phyloP scores from a whole-genome alignment of 2,888 invertebrate species.

The Leptopterna dolabrata region DNA sequence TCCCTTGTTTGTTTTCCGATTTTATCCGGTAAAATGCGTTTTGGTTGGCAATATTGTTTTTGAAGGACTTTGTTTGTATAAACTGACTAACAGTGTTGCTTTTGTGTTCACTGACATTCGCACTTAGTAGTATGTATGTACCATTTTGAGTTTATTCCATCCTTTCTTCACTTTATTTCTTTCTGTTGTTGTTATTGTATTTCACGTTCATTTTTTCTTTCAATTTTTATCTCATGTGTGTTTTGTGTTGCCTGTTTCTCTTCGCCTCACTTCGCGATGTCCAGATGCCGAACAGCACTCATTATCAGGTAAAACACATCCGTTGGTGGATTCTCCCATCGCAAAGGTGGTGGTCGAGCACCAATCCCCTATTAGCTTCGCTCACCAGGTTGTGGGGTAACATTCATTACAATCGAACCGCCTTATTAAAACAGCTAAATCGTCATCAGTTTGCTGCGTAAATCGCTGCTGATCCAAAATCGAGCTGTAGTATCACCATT shows the following conservation, averaged over 20 bases:
- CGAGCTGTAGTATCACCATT: neutral
- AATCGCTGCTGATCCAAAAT: neutral
- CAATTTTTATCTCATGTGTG: slow-evolving; percentile 55
- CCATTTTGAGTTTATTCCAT: neutral
- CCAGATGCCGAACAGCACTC: slow-evolving; percentile 60
- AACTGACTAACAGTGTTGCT: neutral
- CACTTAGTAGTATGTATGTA: neutral
- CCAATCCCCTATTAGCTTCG: neutral
- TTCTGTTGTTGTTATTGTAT: slow-evolving; percentile 36
- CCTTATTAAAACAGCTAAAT: neutral
- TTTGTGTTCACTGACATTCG: neutral
- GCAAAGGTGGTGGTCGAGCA: slow-evolving; percentile 1
- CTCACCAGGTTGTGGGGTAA: slow-evolving; percentile 4
- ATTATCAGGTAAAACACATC: slow-evolving; percentile 57
- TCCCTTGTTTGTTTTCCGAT: too few relatives aligned
- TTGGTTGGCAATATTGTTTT: neutral
- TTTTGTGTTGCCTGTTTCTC: slow-evolving; percentile 59
- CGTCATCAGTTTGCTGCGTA: neutral
- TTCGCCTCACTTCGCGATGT: slow-evolving; percentile 49
- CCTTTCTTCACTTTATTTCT: slow-evolving; percentile 18
- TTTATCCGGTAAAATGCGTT: neutral
- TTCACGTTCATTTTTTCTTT: slow-evolving; percentile 53
- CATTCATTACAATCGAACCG: neutral
- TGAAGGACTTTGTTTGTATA: neutral
- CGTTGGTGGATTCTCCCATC: neutral